Evolutionary conservation across 2,888 invertebrate species (phyloP), one percentile per base, ranked within the genome.

Genomic region (Diplolepis rosae): DNA sequence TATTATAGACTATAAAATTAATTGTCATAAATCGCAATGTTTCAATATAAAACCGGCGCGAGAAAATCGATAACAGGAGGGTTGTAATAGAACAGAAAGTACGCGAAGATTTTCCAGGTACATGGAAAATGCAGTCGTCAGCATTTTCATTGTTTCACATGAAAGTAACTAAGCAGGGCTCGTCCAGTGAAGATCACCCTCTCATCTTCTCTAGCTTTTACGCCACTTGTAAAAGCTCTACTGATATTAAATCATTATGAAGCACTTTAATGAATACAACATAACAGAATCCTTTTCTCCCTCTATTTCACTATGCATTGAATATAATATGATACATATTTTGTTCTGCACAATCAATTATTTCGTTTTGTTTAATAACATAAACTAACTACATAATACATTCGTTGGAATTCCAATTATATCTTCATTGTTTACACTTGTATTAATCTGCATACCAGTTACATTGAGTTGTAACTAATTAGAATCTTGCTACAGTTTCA

Each of bases 61-160:
- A 32, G 54, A 32, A 18, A 32, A 54, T 54, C 32, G 18, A 18
- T 28, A 32, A 54, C 18, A 28, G n/a, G 54, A 18, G 18, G 27
- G 30, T 28, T 11, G 30, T 54, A 32, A 54, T 15, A 18, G 39
- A 24, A 18, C 42, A 4, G 27, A 28, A 13, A 54, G 52, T 28
- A 6, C 52, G 24, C 39, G 13, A 65, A 65, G 39, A 65, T 54
- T 11, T 54, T 9, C 15, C 32, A 11, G 15, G 11, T 30, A 54
- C n/a, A n/a, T 30, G 18, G 54, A 32, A 54, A 32, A 4, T 61
- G 56, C 54, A 65, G 45, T 66, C 54, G 70, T 73, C 73, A 73
- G 73, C 73, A 68, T 30, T 73, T 73, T 73, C 50, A 73, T 73
- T 73, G 73, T 73, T 73, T 70, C 50, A 0, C 22, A 54, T 22